A percentile compares a stretch with the other conserved stretches of the same genome.
Evolutionary conservation across 2,888 invertebrate species (phyloP).

Genomic region (Sclerodermus sp.): DNA sequence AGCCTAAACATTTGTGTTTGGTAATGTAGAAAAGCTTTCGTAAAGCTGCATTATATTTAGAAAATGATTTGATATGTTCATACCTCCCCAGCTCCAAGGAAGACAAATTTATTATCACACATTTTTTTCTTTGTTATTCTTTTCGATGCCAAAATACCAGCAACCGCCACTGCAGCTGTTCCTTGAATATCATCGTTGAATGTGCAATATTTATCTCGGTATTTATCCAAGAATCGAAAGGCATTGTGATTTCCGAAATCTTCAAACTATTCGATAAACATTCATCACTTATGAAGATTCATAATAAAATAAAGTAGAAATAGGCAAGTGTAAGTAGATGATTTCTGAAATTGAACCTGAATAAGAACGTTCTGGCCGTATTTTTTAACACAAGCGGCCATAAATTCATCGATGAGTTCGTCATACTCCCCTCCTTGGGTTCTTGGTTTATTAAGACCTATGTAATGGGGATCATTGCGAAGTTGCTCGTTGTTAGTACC

Average conservation of each 20-base stretch:
- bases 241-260: slow-evolving; percentile 98
- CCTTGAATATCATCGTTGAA: slow-evolving; percentile 99
- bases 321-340: background rate
- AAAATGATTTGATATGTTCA: slow-evolving; percentile 22
- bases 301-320: background rate
- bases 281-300: background rate
- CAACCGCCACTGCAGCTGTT: slow-evolving; percentile 93
- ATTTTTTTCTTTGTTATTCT: slow-evolving; percentile 79
- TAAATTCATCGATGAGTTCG: slow-evolving; percentile 94
- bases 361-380: slow-evolving; percentile 85
- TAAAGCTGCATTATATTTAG: too few species aligned
- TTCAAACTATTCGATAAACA: slow-evolving; percentile 76
- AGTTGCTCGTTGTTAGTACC: slow-evolving; percentile 91
- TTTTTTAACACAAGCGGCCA: slow-evolving; percentile 86
- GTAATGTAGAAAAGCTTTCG: too few species aligned
- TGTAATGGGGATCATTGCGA: slow-evolving; percentile 91
- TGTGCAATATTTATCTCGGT: slow-evolving; percentile 88
- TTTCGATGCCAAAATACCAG: slow-evolving; percentile 82
- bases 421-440: slow-evolving; percentile 86
- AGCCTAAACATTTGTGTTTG: slow-evolving; percentile 63
- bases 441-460: slow-evolving; percentile 86
- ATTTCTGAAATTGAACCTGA: slow-evolving; percentile 59
- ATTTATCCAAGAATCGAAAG: slow-evolving; percentile 90
- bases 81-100: slow-evolving; percentile 84
- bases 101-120: slow-evolving; percentile 84